Evolutionary conservation across 2,113 vertebrate genomes (phyloP), one percentile per base, ranked within the genome.

Genomic region (Lichenostomus cassidix): DNA sequence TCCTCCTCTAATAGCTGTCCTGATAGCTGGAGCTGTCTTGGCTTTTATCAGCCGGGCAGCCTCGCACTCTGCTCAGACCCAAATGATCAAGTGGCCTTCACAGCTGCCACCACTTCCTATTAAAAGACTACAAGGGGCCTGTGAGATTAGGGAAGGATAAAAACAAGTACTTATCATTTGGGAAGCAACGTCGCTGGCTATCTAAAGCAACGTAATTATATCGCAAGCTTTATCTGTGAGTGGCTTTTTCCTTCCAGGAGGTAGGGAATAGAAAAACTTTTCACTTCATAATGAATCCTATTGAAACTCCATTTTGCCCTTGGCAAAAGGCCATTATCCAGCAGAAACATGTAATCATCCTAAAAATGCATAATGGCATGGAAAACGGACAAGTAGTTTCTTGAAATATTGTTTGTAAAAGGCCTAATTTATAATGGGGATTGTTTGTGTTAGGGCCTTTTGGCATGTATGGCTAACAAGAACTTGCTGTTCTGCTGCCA

Each of bases 301-400:
- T 89, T 98, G 97, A 98, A 98, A 98, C 94, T 94, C 91, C 96
- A 95, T 96, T 94, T 95, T 96, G 94, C 97, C 94, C 81, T 96
- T 98, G 98, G 98, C 98, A 92, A 98, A 97, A 97, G 93, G 98
- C 98, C 98, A 99, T 98, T 98, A 98, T 98, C 98, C 98, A 98
- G 97, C 98, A 98, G 98, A 98, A 98, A 98, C 98, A 98, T 98
- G 98, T 98, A 98, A 99, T 99, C 98, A 99, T 98, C 97, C 97
- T 96, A 98, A 98, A 98, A 98, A 98, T 97, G 98, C 98, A 98
- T 98, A 98, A 99, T 97, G 97, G 98, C 98, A 96, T 96, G 98
- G 98, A 98, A 98, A 98, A 98, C 73, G 92, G 98, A 98, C 98
- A 98, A 97, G 98, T 94, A 98, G 98, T 98, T 98, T 94, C 97